Evolutionary conservation across 1,140 invertebrate genomes (phyloP).

Genomic region (Camponotus vicinus): DNA sequence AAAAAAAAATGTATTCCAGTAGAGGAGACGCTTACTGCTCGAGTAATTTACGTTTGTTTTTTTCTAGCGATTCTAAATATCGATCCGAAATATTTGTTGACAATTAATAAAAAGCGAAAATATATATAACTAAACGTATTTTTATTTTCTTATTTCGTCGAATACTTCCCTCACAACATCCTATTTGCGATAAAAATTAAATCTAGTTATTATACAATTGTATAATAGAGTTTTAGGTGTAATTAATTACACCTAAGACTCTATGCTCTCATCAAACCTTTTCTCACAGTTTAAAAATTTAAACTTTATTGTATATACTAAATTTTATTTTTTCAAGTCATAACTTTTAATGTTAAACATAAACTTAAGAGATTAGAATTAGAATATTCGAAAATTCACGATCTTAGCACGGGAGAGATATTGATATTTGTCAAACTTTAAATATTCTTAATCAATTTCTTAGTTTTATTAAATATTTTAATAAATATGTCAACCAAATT

Average conservation of each 20-base stretch:
- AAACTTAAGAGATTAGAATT: neutral
- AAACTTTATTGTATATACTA: neutral
- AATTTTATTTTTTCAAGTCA: neutral
- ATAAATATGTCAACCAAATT: neutral
- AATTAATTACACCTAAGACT: neutral
- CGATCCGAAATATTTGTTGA: conserved; percentile 56
- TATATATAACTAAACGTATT: conserved; percentile 29
- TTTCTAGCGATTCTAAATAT: conserved; percentile 49
- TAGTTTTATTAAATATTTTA: too few relatives aligned
- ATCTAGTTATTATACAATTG: too few relatives aligned
- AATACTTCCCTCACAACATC: neutral
- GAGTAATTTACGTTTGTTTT: conserved; percentile 59
- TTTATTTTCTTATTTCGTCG: conserved; percentile 27
- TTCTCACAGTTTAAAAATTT: neutral
- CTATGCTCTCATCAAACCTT: neutral
- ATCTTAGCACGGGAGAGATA: neutral
- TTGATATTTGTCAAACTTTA: neutral
- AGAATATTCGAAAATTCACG: neutral
- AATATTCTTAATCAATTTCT: neutral
- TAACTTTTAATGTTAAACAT: too few relatives aligned
- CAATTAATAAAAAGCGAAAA: conserved; percentile 61
- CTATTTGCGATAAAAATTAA: neutral
- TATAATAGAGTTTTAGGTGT: too few relatives aligned
- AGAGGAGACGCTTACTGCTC: conserved; percentile 63
- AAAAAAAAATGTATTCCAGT: conserved; percentile 57